These are phyloP conservation scores for Tryphoninae sp. DNA, from an alignment of 2,888 invertebrate species.

Conservation along the genomic window DNA sequence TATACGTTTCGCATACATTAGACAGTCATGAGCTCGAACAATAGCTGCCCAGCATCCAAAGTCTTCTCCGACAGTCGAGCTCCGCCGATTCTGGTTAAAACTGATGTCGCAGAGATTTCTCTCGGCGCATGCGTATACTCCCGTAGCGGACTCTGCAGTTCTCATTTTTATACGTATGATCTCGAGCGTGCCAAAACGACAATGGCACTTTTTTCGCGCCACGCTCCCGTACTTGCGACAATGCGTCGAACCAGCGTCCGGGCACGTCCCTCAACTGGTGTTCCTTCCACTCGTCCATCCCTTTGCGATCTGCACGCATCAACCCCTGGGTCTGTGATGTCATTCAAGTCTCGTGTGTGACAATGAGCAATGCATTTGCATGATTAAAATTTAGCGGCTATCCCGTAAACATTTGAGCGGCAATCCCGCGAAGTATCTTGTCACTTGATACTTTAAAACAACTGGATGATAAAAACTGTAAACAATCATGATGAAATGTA, in stretches of 20 bases:
- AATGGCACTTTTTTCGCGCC: slow-evolving; percentile 72
- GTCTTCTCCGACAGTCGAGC: slow-evolving; percentile 48
- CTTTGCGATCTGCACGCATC: slow-evolving; percentile 33
- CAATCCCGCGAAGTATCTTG: too few relatives aligned
- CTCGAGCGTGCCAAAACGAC: slow-evolving; percentile 73
- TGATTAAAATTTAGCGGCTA: slow-evolving; percentile 76
- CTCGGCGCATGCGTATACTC: slow-evolving; percentile 51
- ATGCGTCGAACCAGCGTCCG: slow-evolving; percentile 70
- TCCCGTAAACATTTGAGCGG: slow-evolving; percentile 2
- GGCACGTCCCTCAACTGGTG: slow-evolving; percentile 55
- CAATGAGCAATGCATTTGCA: slow-evolving; percentile 76
- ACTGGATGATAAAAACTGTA: background rate
- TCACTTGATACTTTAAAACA: background rate
- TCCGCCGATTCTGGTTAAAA: slow-evolving; percentile 55
- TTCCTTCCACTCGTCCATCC: slow-evolving; percentile 49
- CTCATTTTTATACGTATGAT: slow-evolving; percentile 37
- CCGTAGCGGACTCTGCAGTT: slow-evolving; percentile 45
- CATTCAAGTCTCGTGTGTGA: slow-evolving; percentile 63
- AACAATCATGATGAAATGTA: background rate
- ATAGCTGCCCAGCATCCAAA: slow-evolving; percentile 50
- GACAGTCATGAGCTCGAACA: slow-evolving; percentile 55
- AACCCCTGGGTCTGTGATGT: slow-evolving; percentile 39
- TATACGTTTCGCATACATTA: slow-evolving; percentile 22
- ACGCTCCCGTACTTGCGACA: slow-evolving; percentile 67
- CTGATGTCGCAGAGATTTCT: slow-evolving; percentile 56